A percentile compares a stretch with the other conserved stretches of the same genome.
These are phyloP conservation scores for Arvicanthis niloticus DNA, from an alignment of 2,113 vertebrate genomes.

Conservation along the genomic window DNA sequence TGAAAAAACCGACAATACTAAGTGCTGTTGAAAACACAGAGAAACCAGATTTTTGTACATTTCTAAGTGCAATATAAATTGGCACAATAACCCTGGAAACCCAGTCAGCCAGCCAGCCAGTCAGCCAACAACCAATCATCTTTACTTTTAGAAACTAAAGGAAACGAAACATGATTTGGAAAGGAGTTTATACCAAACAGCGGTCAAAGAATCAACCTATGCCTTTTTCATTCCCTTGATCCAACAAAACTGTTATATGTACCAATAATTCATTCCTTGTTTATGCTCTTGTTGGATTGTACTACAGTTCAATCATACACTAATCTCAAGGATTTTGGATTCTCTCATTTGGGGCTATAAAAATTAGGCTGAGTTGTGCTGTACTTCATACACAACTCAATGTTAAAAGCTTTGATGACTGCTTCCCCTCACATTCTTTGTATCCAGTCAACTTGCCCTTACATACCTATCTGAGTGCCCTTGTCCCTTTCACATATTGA, in stretches of 20 bases:
- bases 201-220: neutral
- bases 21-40: conserved; percentile 2
- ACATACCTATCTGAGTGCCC: neutral
- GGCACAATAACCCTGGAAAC: neutral
- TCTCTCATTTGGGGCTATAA: neutral
- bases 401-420: conserved; percentile 90
- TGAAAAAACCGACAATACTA: conserved; percentile 26
- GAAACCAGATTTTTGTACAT: neutral
- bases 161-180: neutral
- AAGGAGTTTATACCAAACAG: neutral
- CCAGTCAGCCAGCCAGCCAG: neutral
- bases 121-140: neutral
- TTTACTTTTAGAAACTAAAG: neutral
- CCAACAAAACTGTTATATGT: neutral
- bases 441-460: conserved; percentile 94
- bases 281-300: conserved; percentile 28
- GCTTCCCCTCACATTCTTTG: conserved; percentile 92
- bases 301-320: neutral
- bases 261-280: neutral
- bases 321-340: conserved; percentile 32
- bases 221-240: neutral
- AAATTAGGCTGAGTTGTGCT: neutral
- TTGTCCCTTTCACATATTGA: neutral
- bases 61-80: conserved; percentile 29
- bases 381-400: neutral